phyloP scores from a whole-genome alignment of 64 coral and sea anemone genomes.

The Exaiptasia diaphana region DNA sequence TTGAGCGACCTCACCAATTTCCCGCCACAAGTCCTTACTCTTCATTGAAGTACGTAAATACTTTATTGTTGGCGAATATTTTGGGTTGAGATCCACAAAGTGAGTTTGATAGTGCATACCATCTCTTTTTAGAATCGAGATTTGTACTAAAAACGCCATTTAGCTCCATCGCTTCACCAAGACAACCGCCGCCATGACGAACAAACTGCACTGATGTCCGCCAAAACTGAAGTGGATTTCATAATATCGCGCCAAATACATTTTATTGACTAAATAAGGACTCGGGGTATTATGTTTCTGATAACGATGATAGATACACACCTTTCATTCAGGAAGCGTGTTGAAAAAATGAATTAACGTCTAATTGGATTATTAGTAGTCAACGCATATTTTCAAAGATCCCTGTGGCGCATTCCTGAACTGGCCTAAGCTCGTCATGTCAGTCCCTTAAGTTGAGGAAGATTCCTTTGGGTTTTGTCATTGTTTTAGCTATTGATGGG shows the following conservation, averaged over 20 bases:
- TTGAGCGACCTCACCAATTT: neutral
- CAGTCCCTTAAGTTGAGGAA: conserved; percentile 42
- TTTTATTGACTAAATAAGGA: no score
- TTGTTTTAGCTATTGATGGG: neutral
- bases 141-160: no score
- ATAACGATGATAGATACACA: neutral
- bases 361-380: neutral
- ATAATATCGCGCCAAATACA: no score
- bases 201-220: no score
- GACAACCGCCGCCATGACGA: no score
- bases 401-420: conserved; percentile 4
- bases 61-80: neutral
- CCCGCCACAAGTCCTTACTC: neutral
- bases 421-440: neutral
- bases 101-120: neutral
- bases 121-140: neutral
- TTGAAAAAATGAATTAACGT: neutral
- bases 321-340: neutral
- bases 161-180: no score
- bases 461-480: neutral
- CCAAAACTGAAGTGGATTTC: neutral
- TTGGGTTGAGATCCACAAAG: neutral
- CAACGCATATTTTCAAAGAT: neutral
- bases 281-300: neutral
- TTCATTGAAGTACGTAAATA: neutral